Evolutionary conservation across 1,140 invertebrate genomes (phyloP).

Genomic region (Dysdera silvatica): DNA sequence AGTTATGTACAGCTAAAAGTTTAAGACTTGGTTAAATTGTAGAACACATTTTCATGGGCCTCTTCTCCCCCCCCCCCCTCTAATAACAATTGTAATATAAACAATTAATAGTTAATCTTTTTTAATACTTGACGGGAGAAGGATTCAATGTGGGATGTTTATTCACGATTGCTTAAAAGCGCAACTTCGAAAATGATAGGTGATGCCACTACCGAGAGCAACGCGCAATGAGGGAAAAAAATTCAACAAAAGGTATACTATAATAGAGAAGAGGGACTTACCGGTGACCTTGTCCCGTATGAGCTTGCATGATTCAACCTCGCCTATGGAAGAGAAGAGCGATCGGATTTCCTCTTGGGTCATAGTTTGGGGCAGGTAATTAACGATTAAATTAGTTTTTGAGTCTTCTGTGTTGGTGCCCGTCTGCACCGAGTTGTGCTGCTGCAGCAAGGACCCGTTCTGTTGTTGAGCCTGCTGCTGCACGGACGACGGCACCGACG

Average conservation of each 20-base stretch:
- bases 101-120: too few relatives aligned
- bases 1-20: too few relatives aligned
- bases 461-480: conserved; percentile 40
- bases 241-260: conserved; percentile 3
- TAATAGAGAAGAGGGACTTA: conserved; percentile 45
- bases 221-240: too few relatives aligned
- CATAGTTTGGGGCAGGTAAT: conserved; percentile 99
- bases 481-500: conserved; percentile 41
- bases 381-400: conserved; percentile 98
- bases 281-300: conserved; percentile 97
- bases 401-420: conserved; percentile 70
- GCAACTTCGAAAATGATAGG: too few relatives aligned
- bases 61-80: too few relatives aligned
- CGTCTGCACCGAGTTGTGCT: conserved; percentile 43
- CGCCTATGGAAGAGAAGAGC: conserved; percentile 94
- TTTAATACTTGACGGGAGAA: too few relatives aligned
- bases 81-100: too few relatives aligned
- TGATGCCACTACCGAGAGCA: too few relatives aligned
- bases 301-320: conserved; percentile 97
- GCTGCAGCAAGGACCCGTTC: conserved; percentile 54
- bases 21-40: too few relatives aligned
- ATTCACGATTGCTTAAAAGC: too few relatives aligned
- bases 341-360: conserved; percentile 97
- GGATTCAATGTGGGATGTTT: too few relatives aligned
- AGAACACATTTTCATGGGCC: too few relatives aligned